Evolutionary conservation across 2,888 invertebrate species (phyloP).

Genomic region (Achlya flavicornis): DNA sequence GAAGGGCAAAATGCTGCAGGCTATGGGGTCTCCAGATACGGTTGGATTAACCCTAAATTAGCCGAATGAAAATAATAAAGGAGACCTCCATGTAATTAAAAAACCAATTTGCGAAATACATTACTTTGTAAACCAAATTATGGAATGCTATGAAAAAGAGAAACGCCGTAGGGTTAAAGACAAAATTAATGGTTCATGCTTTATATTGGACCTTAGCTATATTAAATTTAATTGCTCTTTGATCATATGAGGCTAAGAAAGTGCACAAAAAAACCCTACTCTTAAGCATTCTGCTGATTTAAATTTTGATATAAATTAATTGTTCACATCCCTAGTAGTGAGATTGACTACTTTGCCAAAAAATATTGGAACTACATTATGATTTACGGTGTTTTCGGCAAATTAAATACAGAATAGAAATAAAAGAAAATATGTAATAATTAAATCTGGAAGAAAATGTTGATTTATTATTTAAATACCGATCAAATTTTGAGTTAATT

Average conservation of each 20-base stretch:
- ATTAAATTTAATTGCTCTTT: conserved; percentile 28
- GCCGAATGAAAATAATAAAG: conserved; percentile 59
- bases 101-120: conserved; percentile 59
- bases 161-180: conserved; percentile 38
- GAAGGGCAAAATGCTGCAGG: conserved; percentile 50
- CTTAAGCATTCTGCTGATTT: too few relatives aligned
- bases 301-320: too few relatives aligned
- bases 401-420: too few relatives aligned
- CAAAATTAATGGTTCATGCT: conserved; percentile 27
- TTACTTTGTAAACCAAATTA: conserved; percentile 32
- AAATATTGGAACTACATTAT: too few relatives aligned
- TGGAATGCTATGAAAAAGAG: conserved; percentile 25
- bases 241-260: background rate
- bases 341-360: too few relatives aligned
- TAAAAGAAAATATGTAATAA: too few relatives aligned
- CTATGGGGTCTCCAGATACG: conserved; percentile 42
- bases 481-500: too few relatives aligned
- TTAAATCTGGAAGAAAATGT: too few relatives aligned
- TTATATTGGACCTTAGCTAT: conserved; percentile 22
- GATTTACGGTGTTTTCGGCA: too few relatives aligned
- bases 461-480: too few relatives aligned
- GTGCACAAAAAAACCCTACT: too few relatives aligned
- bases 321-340: too few relatives aligned
- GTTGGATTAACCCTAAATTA: conserved; percentile 58
- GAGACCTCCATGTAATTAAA: conserved; percentile 66